phyloP scores from a whole-genome alignment of 1,140 invertebrate genomes.

The Drosophila mojavensis region DNA sequence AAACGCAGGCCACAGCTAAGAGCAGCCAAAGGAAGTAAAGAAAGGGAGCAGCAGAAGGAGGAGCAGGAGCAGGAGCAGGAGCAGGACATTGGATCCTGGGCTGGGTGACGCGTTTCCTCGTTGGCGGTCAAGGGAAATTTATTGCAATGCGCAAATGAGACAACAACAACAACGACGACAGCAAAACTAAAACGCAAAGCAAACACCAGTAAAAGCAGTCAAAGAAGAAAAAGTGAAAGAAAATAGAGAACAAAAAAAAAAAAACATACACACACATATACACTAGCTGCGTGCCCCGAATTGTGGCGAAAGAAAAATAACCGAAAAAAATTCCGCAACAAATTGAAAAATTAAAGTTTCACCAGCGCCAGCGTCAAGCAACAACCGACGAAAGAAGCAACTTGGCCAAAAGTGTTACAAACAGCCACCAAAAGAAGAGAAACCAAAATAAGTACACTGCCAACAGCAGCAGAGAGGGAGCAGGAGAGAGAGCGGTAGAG shows the following conservation, averaged over 20 bases:
- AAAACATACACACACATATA: background rate
- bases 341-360: constrained; percentile 81
- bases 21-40: constrained; percentile 32
- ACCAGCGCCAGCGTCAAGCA: constrained; percentile 21
- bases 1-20: constrained; percentile 46
- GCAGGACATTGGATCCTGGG: constrained; percentile 22
- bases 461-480: background rate
- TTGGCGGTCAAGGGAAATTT: constrained; percentile 79
- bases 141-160: constrained; percentile 78
- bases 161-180: constrained; percentile 54
- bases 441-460: constrained; percentile 28
- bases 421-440: constrained; percentile 26
- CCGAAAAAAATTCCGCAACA: constrained; percentile 69
- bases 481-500: background rate
- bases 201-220: constrained; percentile 37
- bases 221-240: constrained; percentile 18
- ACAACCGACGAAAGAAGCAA: constrained; percentile 42
- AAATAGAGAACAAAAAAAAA: background rate
- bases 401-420: constrained; percentile 50
- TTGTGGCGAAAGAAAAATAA: constrained; percentile 63
- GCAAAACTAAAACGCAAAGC: constrained; percentile 60
- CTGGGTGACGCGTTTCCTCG: constrained; percentile 71
- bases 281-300: constrained; percentile 40
- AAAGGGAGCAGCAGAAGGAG: constrained; percentile 4
- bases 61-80: background rate